Evolutionary conservation across 2,888 invertebrate genomes (phyloP).

Genomic region (Archips crataeganus): DNA sequence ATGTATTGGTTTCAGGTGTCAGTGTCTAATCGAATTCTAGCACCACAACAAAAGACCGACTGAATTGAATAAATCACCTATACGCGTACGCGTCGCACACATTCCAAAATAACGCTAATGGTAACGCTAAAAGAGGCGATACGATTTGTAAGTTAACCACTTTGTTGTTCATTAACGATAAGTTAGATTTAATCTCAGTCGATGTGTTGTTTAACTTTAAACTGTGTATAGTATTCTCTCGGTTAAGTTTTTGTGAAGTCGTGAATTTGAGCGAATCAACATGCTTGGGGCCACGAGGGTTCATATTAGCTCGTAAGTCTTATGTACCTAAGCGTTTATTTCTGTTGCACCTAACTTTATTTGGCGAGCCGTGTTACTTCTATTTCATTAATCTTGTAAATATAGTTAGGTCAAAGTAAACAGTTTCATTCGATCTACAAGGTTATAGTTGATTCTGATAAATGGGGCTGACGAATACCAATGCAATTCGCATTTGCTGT

Average conservation of each 20-base stretch:
- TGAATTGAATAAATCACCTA: conserved; percentile 21
- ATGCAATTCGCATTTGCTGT: conserved; percentile 75
- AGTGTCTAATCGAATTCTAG: background rate
- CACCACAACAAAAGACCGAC: conserved; percentile 17
- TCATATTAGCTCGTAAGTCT: conserved; percentile 76
- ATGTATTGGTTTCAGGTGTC: background rate
- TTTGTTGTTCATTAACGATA: conserved; percentile 85
- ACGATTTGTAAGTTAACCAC: conserved; percentile 82
- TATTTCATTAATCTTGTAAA: conserved; percentile 77
- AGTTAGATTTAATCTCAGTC: conserved; percentile 84
- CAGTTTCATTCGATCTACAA: conserved; percentile 71
- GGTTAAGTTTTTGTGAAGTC: conserved; percentile 77
- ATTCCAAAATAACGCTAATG: conserved; percentile 81
- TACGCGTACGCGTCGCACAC: conserved; percentile 74
- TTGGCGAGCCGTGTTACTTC: conserved; percentile 79
- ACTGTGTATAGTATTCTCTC: conserved; percentile 83
- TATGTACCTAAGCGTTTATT: conserved; percentile 77
- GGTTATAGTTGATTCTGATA: conserved; percentile 76
- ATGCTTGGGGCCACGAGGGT: conserved; percentile 74
- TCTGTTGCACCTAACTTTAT: conserved; percentile 79
- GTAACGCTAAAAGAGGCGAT: conserved; percentile 74
- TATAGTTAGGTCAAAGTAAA: conserved; percentile 81
- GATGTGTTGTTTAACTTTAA: conserved; percentile 79
- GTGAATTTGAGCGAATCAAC: conserved; percentile 84
- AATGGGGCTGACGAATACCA: conserved; percentile 69